Base-by-base conservation (phyloP, 64 coral and sea anemone genomes). In the Porites australiensis region DNA sequence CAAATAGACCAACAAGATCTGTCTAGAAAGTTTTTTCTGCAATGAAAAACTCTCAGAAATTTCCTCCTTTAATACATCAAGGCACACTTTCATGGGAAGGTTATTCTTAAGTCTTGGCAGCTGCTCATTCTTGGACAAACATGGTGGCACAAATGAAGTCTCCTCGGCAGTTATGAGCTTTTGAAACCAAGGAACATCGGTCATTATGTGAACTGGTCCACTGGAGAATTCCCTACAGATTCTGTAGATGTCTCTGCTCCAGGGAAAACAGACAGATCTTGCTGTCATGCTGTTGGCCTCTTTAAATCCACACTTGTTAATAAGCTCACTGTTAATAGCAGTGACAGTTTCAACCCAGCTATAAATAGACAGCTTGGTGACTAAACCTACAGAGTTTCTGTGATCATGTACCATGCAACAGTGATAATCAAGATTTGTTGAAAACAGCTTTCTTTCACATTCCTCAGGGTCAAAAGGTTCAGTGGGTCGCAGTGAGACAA, bases 401-500 rank as follows among this genome's bases (percentile, higher is more conserved):
- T 82, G 63, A n/a, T 91, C 89, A 49, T 91, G 50, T 12, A 91
- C 55, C 13, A 91, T 79, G 50, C 77, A 82, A 82, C 82, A 70
- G 57, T 82, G 89, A 72, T 91, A 91, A 44, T 72, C 77, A 66
- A 61, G 77, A 1, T 37, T 27, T 4, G 70, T 71, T 22, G 51
- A 71, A 47, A 91, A 91, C 3, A 91, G 20, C 51, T 72, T 51
- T 37, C 47, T 9, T 51, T 91, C 89, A 22, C 82, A 52, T 73
- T 71, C 77, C 22, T 72, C 63, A 82, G 89, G 89, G 47, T 91
- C 89, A 74, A 82, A 91, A 47, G 52, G 18, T 83, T 91, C 89
- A 59, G 78, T 61, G 4, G 89, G 89, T 18, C 53, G 64, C 22
- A 91, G 16, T 8, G 64, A 91, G 15, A 91, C 48, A 13, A 91